Conservation (phyloP, 2,888 invertebrate genomes). For the Automeris io region DNA sequence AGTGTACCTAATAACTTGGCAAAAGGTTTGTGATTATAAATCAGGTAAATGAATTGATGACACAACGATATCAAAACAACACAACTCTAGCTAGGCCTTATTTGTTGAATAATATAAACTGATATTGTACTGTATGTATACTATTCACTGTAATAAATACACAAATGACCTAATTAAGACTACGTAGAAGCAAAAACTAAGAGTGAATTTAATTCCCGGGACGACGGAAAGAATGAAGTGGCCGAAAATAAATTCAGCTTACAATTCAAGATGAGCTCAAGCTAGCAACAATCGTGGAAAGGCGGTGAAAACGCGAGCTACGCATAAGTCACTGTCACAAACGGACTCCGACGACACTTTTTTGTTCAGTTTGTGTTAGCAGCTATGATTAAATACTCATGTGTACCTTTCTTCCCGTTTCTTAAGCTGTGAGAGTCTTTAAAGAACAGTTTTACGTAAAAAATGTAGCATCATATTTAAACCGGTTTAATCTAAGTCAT, state of each 20-base stretch:
- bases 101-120: no score
- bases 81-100: no score
- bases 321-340: slow-evolving; percentile 70
- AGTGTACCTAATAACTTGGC: no score
- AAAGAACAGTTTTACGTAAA: no score
- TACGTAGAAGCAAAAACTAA: slow-evolving; percentile 10
- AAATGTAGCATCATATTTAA: no score
- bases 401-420: slow-evolving; percentile 8
- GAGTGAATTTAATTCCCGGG: slow-evolving; percentile 13
- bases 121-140: no score
- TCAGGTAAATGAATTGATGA: no score
- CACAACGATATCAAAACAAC: no score
- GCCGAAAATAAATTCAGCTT: slow-evolving; percentile 34
- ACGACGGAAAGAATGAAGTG: slow-evolving; percentile 17
- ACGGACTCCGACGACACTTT: slow-evolving; percentile 48
- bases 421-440: no score
- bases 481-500: no score
- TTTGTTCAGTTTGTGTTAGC: slow-evolving; percentile 48
- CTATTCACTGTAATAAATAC: no score
- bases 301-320: slow-evolving; percentile 51
- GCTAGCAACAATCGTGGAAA: slow-evolving; percentile 49
- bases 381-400: slow-evolving; percentile 43
- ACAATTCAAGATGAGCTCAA: slow-evolving; percentile 45
- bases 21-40: no score
- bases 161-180: slow-evolving; percentile 15